Evolutionary conservation across 2,888 invertebrate species (phyloP).

Genomic region (Cryptocheilus praepositus): DNA sequence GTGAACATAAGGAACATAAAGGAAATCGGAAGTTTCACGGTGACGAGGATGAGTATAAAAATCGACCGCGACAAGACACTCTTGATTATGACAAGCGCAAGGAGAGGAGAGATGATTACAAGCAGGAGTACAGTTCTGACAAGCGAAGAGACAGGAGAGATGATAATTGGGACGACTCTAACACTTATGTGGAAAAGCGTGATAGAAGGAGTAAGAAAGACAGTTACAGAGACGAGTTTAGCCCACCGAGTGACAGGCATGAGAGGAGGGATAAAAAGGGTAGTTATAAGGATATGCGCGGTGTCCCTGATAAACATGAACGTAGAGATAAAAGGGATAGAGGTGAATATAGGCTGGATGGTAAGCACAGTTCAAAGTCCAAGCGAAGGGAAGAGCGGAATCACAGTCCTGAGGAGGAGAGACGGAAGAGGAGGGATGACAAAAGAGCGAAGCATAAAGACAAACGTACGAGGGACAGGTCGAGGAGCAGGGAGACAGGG

Average conservation of each 20-base stretch:
- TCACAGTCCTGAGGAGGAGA: constrained; percentile 41
- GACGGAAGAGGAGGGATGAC: constrained; percentile 14
- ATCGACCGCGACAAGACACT: background rate
- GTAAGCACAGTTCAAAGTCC: constrained; percentile 10
- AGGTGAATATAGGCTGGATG: constrained; percentile 18
- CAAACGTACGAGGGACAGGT: background rate
- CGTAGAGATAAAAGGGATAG: constrained; percentile 13
- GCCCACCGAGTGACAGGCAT: too few species aligned
- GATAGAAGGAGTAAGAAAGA: constrained; percentile 48
- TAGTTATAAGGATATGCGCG: too few species aligned
- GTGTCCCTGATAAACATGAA: constrained; percentile 29
- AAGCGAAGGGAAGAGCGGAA: constrained; percentile 45
- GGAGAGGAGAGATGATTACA: constrained; percentile 44
- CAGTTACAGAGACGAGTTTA: constrained; percentile 18
- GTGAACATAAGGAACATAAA: constrained; percentile 22
- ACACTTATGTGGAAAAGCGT: constrained; percentile 23
- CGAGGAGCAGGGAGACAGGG: background rate
- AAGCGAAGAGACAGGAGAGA: constrained; percentile 21
- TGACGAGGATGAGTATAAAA: constrained; percentile 38
- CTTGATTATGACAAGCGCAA: constrained; percentile 33
- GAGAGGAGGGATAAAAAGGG: too few species aligned
- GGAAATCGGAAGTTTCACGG: constrained; percentile 21
- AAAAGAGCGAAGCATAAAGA: constrained; percentile 28
- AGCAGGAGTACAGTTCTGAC: constrained; percentile 16
- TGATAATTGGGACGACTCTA: constrained; percentile 7